These are phyloP conservation scores for Hydropsyche betteni DNA, from an alignment of 2,888 invertebrate genomes.

Conservation along the genomic window DNA sequence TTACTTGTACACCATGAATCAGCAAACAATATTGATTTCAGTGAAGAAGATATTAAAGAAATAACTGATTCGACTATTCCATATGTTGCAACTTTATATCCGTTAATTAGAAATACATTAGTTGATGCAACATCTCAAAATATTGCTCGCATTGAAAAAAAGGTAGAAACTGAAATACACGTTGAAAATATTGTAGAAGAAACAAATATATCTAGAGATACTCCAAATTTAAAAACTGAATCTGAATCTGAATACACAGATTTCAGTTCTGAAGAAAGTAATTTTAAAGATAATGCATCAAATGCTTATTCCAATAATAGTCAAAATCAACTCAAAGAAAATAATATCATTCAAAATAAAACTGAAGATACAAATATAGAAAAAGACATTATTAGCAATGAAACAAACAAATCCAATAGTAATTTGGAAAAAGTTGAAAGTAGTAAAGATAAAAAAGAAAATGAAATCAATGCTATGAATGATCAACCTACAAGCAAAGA, in stretches of 20 bases:
- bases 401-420: constrained; percentile 46
- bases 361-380: constrained; percentile 49
- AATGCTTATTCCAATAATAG: background rate
- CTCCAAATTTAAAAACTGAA: constrained; percentile 19
- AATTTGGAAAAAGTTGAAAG: constrained; percentile 32
- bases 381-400: constrained; percentile 46
- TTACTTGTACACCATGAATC: constrained; percentile 48
- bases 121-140: constrained; percentile 38
- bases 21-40: constrained; percentile 55
- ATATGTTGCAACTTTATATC: constrained; percentile 32
- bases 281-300: background rate
- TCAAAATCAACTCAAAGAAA: constrained; percentile 4
- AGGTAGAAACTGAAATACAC: constrained; percentile 9
- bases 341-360: constrained; percentile 20
- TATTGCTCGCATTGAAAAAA: constrained; percentile 37
- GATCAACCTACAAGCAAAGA: too few species aligned
- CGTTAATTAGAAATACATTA: constrained; percentile 22
- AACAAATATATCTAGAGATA: background rate
- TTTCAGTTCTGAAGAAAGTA: background rate
- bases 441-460: constrained; percentile 52
- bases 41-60: constrained; percentile 54
- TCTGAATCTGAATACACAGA: constrained; percentile 22
- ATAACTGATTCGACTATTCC: constrained; percentile 41
- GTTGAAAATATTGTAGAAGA: background rate
- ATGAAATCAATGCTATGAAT: constrained; percentile 42